Evolutionary conservation across 92 coral and sea anemone species (phyloP), one percentile per base, ranked within the genome.

Genomic region (Umimayanthus chanpuru): DNA sequence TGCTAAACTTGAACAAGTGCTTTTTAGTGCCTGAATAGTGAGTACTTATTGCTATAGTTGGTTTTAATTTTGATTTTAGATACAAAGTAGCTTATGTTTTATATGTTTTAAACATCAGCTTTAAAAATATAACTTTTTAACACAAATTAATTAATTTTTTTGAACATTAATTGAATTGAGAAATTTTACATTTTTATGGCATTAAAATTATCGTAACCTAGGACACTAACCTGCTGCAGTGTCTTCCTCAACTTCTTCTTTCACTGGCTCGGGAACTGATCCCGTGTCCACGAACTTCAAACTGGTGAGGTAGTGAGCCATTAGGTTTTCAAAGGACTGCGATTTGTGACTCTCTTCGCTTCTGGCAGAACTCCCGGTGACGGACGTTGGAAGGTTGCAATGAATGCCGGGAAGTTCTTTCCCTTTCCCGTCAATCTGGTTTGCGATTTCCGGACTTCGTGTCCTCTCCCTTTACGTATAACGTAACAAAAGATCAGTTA

Each of bases 291-390:
- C 21, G 40, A 30, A 3, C 12, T 70, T 83, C 55, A 58, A 25
- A 18, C 78, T 36, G 2, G 87, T 26, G 20, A 83, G 56, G 41
- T 68, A 83, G 14, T 83, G 41, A 6, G 58, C 14, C 87, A 83
- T 83, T 5, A 83, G n/a, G 6, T 47, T 44, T 43, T 83, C 64
- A 23, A 83, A 70, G 5, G 87, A 70, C 49, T 83, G 87, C 5
- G 87, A 15, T 50, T 83, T 67, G 65, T 23, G 66, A 6, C 41
- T 66, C 38, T 29, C 73, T 26, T 67, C 44, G 76, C 16, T 29
- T 44, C 40, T 68, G 7, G 32, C 44, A 25, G 78, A 28, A 67
- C 55, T 26, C 25, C 40, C 72, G 12, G 49, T 20, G 6, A 12
- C 18, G 85, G 36, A n/a, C 55, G 28, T 49, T 25, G 58, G 81